These are phyloP conservation scores for Lasioglossum albipes DNA, from an alignment of 1,140 invertebrate genomes.

Conservation along the genomic window DNA sequence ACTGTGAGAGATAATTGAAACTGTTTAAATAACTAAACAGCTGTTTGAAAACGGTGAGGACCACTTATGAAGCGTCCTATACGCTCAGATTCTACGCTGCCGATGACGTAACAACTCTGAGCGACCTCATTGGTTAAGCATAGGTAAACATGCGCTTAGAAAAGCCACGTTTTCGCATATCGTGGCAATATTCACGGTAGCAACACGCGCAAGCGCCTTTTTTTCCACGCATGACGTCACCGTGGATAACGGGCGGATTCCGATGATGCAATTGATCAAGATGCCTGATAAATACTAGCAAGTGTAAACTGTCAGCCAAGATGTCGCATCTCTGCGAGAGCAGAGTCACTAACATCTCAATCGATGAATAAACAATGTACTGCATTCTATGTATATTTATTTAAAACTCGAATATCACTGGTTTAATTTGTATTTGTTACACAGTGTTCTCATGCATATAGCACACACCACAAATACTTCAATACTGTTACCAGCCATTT, in stretches of 20 bases:
- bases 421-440: no score
- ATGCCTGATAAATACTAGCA: not conserved
- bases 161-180: constrained; percentile 12
- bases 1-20: no score
- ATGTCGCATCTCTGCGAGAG: not conserved
- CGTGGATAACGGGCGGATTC: constrained; percentile 2
- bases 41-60: no score
- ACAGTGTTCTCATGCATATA: no score
- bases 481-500: no score
- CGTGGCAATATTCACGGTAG: no score
- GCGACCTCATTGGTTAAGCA: constrained; percentile 15
- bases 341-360: not conserved
- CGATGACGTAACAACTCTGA: constrained; percentile 1
- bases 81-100: not conserved
- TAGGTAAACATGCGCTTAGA: constrained; percentile 19
- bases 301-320: no score
- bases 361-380: no score
- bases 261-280: constrained; percentile 25
- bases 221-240: constrained; percentile 1
- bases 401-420: no score
- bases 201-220: not conserved
- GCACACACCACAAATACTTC: no score
- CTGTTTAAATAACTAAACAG: no score
- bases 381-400: no score
- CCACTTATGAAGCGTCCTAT: not conserved